Conservation (phyloP, 2,797 vertebrate genomes). For the Valencia hispanica region DNA sequence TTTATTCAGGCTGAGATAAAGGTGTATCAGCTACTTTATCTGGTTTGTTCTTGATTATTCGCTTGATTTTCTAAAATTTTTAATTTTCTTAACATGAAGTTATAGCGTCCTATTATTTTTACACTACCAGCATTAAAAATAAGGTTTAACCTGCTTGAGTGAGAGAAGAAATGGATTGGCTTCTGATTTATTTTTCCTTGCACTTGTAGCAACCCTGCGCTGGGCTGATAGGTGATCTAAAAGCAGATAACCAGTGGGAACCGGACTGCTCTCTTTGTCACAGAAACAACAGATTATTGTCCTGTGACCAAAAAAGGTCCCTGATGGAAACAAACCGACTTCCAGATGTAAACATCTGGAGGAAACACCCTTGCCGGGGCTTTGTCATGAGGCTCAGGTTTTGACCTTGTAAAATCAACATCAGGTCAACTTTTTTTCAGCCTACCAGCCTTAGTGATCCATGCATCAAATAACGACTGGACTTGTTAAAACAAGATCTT, state of each 20-base stretch:
- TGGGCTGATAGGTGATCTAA: constrained; percentile 55
- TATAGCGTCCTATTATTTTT: not conserved
- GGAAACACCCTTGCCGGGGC: constrained; percentile 52
- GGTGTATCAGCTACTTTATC: not conserved
- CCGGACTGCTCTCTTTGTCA: constrained; percentile 49
- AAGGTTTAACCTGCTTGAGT: not conserved
- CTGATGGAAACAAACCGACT: constrained; percentile 39
- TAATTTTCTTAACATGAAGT: not conserved
- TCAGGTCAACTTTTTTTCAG: not conserved
- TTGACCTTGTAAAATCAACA: not conserved
- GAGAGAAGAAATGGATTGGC: constrained; percentile 28
- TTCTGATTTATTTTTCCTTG: constrained; percentile 50
- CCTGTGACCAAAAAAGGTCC: constrained; percentile 36
- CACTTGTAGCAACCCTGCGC: constrained; percentile 27
- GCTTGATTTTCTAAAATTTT: not conserved
- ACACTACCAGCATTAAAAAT: not conserved
- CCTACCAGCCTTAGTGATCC: not conserved
- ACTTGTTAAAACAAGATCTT: not conserved
- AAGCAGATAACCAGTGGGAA: constrained; percentile 69
- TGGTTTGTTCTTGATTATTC: not conserved
- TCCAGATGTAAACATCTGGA: constrained; percentile 65
- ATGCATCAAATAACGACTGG: not conserved
- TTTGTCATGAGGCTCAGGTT: not conserved
- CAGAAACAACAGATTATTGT: constrained; percentile 52
- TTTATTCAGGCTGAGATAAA: constrained; percentile 44